Base-by-base conservation (phyloP, 2,888 invertebrate genomes). In the Cactoblastis cactorum region DNA sequence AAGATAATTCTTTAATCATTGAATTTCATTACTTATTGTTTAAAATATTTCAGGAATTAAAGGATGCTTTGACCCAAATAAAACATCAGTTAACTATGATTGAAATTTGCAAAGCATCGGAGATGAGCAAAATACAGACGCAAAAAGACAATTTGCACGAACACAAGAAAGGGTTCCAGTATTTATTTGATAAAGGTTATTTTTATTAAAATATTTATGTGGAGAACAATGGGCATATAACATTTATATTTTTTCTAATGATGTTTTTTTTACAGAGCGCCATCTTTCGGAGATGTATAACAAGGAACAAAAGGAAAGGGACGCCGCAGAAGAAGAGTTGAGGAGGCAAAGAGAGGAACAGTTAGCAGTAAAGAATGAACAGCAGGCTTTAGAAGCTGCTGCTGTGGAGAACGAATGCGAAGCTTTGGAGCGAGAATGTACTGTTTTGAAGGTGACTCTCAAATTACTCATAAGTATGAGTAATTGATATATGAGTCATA, bases 371-470 rank as follows among this genome's bases (percentile, higher is more conserved):
- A 64, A 65, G 45, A 73, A 71, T 5, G 72, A 80, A 53, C 58
- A 65, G 41, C 67, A 71, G 33, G 62, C 58, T 1, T 64, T 53
- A 51, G 77, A 82, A 55, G 70, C 66, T 1, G 59, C 59, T 0
- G 58, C 61, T 1, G 52, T 83, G 3, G 83, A 83, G 54, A 57
- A 62, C 3, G 82, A 86, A 55, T 73, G 71, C 49, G 64, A 71
- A 2, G 62, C 61, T 5, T 63, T 87, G 45, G 82, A 85, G 53
- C 63, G 64, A 15, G 85, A 88, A 61, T 87, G 87, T 53, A 62
- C 55, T 15, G 75, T 85, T 9, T 63, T 89, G 3, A 79, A 71
- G 71, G 88, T 86, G 65, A n/a, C n/a, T n/a, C n/a, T n/a, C n/a
- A n/a, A n/a, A n/a, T n/a, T n/a, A n/a, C n/a, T n/a, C n/a, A n/a